A percentile compares a stretch with the other conserved stretches of the same genome.
Evolutionary conservation across 2,797 vertebrate species (phyloP).

Genomic region (Xerus rutilus): DNA sequence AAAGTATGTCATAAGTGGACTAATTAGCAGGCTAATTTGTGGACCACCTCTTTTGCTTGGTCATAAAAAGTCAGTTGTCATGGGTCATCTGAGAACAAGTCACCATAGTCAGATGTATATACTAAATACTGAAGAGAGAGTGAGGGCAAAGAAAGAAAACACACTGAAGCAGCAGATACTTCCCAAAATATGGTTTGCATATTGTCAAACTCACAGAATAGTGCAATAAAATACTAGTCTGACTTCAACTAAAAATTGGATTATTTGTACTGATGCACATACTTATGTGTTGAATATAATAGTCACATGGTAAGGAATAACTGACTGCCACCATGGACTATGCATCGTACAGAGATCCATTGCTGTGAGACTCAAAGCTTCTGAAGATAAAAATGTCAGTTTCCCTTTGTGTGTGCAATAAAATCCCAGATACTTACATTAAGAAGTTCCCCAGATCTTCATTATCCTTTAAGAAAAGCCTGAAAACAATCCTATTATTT

Average conservation of each 20-base stretch:
- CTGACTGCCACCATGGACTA: neutral
- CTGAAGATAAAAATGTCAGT: neutral
- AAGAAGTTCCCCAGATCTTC: neutral
- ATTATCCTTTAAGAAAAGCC: neutral
- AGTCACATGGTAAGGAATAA: neutral
- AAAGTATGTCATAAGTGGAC: neutral
- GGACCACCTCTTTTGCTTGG: neutral
- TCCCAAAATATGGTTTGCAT: neutral
- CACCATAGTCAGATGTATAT: neutral
- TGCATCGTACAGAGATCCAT: neutral
- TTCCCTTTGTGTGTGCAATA: neutral
- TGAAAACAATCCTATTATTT: constrained; percentile 13
- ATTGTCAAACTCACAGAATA: neutral
- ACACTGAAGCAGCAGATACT: neutral
- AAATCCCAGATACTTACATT: neutral
- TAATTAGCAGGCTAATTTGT: neutral
- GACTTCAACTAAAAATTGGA: neutral
- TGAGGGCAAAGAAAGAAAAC: neutral
- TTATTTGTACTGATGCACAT: neutral
- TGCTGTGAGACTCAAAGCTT: neutral
- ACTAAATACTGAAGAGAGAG: neutral
- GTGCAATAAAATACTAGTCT: neutral
- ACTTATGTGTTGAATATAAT: neutral
- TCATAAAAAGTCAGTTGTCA: neutral
- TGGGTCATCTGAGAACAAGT: neutral